Evolutionary conservation across 2,113 vertebrate genomes (phyloP).

Genomic region (Suricata suricatta): DNA sequence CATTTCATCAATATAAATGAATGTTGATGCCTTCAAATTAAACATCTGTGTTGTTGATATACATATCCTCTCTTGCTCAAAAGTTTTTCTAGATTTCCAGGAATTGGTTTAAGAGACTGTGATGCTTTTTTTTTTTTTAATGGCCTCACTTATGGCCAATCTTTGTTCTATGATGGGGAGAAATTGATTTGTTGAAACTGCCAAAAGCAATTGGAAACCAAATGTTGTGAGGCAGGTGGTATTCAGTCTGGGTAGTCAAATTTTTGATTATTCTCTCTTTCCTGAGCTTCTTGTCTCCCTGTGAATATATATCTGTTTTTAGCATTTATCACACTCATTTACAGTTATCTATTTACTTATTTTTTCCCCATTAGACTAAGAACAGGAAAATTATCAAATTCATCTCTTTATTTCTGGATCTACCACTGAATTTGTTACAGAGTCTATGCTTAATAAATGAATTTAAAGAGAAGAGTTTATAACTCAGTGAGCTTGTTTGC

Average conservation of each 20-base stretch:
- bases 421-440: neutral
- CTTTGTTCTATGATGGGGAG: neutral
- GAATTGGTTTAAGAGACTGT: constrained; percentile 2
- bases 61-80: neutral
- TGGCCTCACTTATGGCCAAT: neutral
- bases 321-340: constrained; percentile 25
- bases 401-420: constrained; percentile 1
- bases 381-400: neutral
- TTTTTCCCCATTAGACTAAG: neutral
- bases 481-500: neutral
- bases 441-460: neutral
- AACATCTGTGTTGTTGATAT: neutral
- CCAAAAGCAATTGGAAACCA: constrained; percentile 46
- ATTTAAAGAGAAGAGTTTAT: constrained; percentile 22
- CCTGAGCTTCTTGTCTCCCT: neutral
- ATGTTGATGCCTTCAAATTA: neutral
- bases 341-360: neutral
- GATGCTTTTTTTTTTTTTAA: neutral
- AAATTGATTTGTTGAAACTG: constrained; percentile 49
- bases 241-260: constrained; percentile 22
- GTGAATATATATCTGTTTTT: neutral
- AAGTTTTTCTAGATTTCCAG: constrained; percentile 1
- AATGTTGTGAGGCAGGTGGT: neutral
- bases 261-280: constrained; percentile 40
- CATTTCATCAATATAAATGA: neutral